Evolutionary conservation across 2,113 vertebrate species (phyloP).

Genomic region (Cyrtonyx montezumae): DNA sequence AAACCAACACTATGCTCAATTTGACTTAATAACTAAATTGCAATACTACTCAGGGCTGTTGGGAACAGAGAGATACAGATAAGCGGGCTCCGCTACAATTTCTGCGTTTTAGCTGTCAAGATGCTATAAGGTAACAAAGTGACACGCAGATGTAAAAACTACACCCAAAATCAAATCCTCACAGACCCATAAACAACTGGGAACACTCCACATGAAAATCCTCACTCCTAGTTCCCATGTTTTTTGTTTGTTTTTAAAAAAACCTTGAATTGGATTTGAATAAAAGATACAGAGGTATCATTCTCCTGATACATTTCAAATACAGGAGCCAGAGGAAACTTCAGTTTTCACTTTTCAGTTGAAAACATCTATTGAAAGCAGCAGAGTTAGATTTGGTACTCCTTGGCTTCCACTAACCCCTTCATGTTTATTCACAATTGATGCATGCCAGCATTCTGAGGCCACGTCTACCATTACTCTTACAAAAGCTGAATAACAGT

Average conservation of each 20-base stretch:
- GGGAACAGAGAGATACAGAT: not conserved
- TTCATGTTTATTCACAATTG: not conserved
- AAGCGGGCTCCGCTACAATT: not conserved
- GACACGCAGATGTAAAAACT: not conserved
- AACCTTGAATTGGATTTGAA: not conserved
- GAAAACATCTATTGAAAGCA: not conserved
- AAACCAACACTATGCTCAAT: not conserved
- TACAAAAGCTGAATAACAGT: not conserved
- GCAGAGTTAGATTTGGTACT: not conserved
- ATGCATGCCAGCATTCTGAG: not conserved
- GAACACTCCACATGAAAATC: not conserved
- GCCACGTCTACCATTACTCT: not conserved
- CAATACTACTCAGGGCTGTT: not conserved
- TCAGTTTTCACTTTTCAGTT: not conserved
- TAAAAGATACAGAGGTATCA: not conserved
- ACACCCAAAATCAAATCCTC: not conserved
- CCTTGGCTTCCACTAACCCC: not conserved
- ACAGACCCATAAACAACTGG: not conserved
- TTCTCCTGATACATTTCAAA: not conserved
- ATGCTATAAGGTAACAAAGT: not conserved
- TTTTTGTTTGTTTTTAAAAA: not conserved
- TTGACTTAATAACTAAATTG: not conserved
- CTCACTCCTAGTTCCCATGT: fast-evolving
- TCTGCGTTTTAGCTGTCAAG: not conserved
- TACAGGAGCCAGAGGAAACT: not conserved